Base-by-base conservation (phyloP, 2,888 invertebrate genomes). In the Cremastinae sp. region DNA sequence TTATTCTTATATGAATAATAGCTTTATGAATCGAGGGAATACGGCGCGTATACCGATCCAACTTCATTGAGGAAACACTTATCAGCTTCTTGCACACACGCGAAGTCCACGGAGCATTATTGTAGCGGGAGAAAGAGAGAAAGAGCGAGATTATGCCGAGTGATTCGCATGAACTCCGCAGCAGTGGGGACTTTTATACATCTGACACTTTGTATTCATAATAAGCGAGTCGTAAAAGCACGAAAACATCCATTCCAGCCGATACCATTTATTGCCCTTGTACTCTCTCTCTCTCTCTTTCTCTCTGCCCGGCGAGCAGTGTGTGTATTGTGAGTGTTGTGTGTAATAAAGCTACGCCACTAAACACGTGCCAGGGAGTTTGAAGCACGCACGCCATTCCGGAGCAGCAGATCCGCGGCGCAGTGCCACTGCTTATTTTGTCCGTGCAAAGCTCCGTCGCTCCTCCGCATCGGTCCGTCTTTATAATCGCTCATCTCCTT, bases 241-340 rank as follows among this genome's bases (percentile, higher is more conserved):
- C 84, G 82, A 84, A 85, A 86, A 84, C 83, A 84, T 87, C 85
- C 85, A 87, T 86, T 87, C 84, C 77, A 61, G 82, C 86, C 86
- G 87, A 87, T 87, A 86, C 83, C 84, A 83, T 85, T 84, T 85
- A 84, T 81, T 85, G 81, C 83, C 80, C 82, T 28, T 64, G 74
- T 73, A 79, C 73, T 72, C 47, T 28, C 28, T 28, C 28, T 28
- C 28, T 28, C 5, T 28, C 5, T 28, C 28, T 28, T 28, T 28
- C 28, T 28, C 28, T 28, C 28, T 28, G 70, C 74, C 58, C 73
- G 68, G 66, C 74, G 75, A 76, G 78, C 75, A 74, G 74, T 74
- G 69, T 70, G 43, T 75, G 38, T 38, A 16, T 45, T 69, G 51
- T 43, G 47, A 43, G 68, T 72, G 71, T 65, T 68, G 62, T 59